phyloP scores from a whole-genome alignment of 2,888 invertebrate species.

The Pecten maximus region DNA sequence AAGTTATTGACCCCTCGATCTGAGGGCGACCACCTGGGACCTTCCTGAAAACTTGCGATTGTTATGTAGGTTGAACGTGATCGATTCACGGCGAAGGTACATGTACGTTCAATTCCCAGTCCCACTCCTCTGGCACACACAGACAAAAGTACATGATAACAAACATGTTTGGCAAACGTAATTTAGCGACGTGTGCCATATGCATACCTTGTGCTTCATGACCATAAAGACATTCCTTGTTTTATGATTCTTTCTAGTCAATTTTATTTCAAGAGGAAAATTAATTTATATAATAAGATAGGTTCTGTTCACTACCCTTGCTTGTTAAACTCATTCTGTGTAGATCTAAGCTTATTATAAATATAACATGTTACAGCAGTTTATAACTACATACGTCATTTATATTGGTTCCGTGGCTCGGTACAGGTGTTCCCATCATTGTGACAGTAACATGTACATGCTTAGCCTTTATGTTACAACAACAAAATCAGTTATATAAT shows the following conservation, averaged over 20 bases:
- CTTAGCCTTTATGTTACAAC: no score
- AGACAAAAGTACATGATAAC: slow-evolving; percentile 6
- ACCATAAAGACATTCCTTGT: background rate
- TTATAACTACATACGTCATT: no score
- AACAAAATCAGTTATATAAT: no score
- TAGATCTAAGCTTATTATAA: no score
- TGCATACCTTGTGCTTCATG: background rate
- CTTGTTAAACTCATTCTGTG: no score
- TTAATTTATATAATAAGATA: background rate
- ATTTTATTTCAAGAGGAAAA: background rate
- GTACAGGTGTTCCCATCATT: no score
- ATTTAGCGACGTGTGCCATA: background rate
- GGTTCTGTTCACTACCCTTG: background rate
- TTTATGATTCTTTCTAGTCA: background rate
- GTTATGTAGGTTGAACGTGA: background rate
- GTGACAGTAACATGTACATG: no score
- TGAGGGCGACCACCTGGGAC: background rate
- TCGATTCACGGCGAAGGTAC: background rate
- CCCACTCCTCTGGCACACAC: background rate
- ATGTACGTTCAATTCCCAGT: background rate
- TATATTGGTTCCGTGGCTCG: no score
- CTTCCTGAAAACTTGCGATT: background rate
- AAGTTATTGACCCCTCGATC: background rate
- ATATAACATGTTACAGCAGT: no score
- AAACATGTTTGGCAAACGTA: background rate